Evolutionary conservation across 2,797 vertebrate species (phyloP), one percentile per base, ranked within the genome.

Genomic region (Melanotaenia maccullochi): DNA sequence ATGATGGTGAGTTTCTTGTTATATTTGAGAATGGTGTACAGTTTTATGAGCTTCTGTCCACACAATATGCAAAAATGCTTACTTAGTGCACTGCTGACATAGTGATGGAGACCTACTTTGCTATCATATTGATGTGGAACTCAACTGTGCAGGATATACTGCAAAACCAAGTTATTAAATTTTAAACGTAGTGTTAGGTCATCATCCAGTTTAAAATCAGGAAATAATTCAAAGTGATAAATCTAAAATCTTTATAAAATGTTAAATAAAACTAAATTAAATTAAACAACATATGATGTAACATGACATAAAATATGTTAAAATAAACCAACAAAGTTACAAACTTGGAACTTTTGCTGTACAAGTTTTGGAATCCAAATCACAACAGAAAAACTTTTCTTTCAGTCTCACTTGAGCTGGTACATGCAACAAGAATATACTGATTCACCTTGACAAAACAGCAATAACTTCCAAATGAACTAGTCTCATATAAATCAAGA

Each of bases 371-470:
- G 20, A 51, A 25, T 63, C 8, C 59, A 65, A 54, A 67, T 18
- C 20, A 35, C 32, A 59, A 36, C 1, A 58, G 18, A n/a, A 12
- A 66, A 76, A 52, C 13, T 68, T 84, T 74, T 62, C 57, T 58
- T 60, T 38, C n/a, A 32, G 24, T 13, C 57, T 75, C 36, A 68
- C 69, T 72, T 68, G 28, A 78, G 52, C 51, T 18, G 25, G 59
- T 44, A 71, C 44, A 76, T 76, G 75, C 85, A 86, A 71, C 58
- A 33, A 70, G 83, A 81, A 77, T 60, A 24, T 7, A 60, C 69
- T 60, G 65, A 80, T 82, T 92, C 88, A 92, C 91, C 90, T 93
- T 92, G 90, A 92, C 87, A 75, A 85, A 86, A 74, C 81, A 73
- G 58, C 25, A 65, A 76, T 90, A 89, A 93, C 85, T 87, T 90